Evolutionary conservation across 1,140 invertebrate species (phyloP), one percentile per base, ranked within the genome.

Genomic region (Zophobas morio): DNA sequence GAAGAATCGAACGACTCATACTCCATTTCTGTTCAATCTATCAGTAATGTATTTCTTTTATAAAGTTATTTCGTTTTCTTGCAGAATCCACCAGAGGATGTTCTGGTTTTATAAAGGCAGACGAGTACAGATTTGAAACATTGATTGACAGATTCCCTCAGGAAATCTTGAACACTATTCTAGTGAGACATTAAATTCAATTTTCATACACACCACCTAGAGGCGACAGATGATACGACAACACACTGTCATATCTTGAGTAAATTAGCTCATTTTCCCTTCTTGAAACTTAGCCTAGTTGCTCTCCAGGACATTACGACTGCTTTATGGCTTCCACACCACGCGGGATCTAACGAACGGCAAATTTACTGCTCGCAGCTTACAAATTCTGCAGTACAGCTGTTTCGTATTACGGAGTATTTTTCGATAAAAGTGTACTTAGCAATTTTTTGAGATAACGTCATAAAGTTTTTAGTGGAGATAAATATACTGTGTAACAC

Each of bases 141-240:
- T 73, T 73, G 71, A 73, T 73, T 73, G 71, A 73, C 54, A 53
- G 36, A 73, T 73, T 73, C 71, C 71, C 54, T 1, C 6, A 56
- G 71, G 71, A 73, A 73, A 73, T 73, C 71, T 54, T 73, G 37
- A 37, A n/a, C 37, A 56, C 71, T 73, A 73, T 73, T 73, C 71
- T 73, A 73, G 71, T 56, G 54, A 73, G 71, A 73, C 49, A 54
- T 73, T 56, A 73, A 56, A 73, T 73, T 73, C 49, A 73, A 73
- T 73, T 73, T 73, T 73, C 71, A 73, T 73, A 73, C 33, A 72
- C 51, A 72, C 49, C 71, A 73, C 71, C 47, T 42, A 53, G 39
- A 73, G 39, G 56, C 35, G 70, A 46, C 32, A 35, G n/a, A 51
- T 70, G 33, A 39, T 40, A 39, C 56, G 71, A 73, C 71, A 73